A percentile compares a stretch with the other conserved stretches of the same genome.
Conservation (phyloP, 2,888 invertebrate species). For the Eueremaeus valkanovi region DNA sequence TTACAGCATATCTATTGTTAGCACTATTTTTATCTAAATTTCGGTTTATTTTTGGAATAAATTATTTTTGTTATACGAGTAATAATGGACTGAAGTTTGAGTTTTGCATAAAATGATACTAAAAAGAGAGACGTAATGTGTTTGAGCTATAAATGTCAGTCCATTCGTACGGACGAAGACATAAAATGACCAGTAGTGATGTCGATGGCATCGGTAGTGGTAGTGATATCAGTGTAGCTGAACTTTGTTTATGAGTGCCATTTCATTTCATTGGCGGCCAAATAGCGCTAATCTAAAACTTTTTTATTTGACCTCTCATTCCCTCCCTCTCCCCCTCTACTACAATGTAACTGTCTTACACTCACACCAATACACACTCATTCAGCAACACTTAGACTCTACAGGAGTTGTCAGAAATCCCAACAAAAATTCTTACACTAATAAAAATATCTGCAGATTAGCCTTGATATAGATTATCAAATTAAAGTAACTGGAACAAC, state of each 20-base stretch:
- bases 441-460: no score
- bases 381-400: no score
- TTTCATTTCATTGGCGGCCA: background rate
- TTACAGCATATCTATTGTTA: no score
- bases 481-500: no score
- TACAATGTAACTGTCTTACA: no score
- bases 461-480: no score
- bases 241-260: background rate
- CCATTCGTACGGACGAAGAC: background rate
- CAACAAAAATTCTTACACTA: no score
- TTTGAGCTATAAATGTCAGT: background rate
- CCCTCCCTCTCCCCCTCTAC: background rate
- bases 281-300: constrained; percentile 23
- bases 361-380: no score
- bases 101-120: background rate
- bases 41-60: no score
- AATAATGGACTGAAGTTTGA: background rate
- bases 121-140: background rate
- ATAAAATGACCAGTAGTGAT: background rate
- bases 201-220: background rate
- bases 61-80: background rate
- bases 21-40: no score
- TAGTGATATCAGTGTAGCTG: background rate
- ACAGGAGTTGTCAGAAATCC: no score
- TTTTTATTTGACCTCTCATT: background rate